Conservation (phyloP, 2,888 invertebrate species). For the Tanaodytes sp. region DNA sequence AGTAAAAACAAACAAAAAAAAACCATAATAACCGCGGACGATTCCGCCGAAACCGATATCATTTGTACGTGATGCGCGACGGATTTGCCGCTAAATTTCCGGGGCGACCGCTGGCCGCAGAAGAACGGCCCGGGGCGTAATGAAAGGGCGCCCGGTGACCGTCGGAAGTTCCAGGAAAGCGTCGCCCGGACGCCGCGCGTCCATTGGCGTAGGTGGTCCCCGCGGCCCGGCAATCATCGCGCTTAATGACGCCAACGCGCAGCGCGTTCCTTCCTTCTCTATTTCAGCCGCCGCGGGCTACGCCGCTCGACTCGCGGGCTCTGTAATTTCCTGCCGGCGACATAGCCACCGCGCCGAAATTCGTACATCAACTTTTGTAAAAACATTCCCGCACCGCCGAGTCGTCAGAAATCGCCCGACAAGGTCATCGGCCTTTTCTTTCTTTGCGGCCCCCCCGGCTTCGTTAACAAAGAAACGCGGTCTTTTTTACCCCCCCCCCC, state of each 20-base stretch:
- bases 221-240: conserved; percentile 64
- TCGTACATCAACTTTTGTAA: conserved; percentile 38
- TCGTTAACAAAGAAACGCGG: conserved; percentile 36
- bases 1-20: no score
- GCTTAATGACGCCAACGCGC: conserved; percentile 64
- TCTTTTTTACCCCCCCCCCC: conserved; percentile 1
- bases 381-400: conserved; percentile 34
- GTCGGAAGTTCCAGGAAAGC: conserved; percentile 7
- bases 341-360: conserved; percentile 46
- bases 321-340: conserved; percentile 62
- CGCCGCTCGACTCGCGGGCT: conserved; percentile 52
- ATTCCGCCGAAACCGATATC: no score
- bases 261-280: conserved; percentile 37
- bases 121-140: conserved; percentile 13
- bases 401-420: conserved; percentile 31
- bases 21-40: no score
- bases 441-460: conserved; percentile 22
- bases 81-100: no score
- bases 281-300: conserved; percentile 36
- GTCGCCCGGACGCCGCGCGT: conserved; percentile 25
- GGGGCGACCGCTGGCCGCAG: no score
- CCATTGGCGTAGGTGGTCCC: conserved; percentile 64
- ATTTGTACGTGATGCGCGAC: no score
- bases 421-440: conserved; percentile 44
- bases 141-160: conserved; percentile 32